Conservation (phyloP, 2,888 invertebrate species). For the Orchesella flavescens region DNA sequence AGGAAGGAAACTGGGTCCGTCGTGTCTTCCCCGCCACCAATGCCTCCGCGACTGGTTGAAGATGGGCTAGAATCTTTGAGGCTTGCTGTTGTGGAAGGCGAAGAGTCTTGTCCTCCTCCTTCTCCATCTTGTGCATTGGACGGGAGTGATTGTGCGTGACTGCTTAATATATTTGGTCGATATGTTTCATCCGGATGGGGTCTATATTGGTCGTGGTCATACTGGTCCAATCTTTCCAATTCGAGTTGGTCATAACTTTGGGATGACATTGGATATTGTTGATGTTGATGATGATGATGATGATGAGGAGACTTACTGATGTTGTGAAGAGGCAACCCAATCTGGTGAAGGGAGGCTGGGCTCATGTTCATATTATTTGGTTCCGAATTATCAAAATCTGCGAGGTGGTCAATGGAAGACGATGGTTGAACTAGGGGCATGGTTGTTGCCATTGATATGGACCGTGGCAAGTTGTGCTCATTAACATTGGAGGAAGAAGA, state of each 20-base stretch:
- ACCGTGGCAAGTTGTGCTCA: slow-evolving; percentile 60
- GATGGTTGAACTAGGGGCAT: slow-evolving; percentile 65
- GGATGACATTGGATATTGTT: neutral
- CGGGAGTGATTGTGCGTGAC: slow-evolving; percentile 62
- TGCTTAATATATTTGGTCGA: slow-evolving; percentile 40
- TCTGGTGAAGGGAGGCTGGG: slow-evolving; percentile 48
- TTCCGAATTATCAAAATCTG: slow-evolving; percentile 40
- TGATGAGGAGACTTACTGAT: slow-evolving; percentile 27
- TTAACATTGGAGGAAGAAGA: slow-evolving; percentile 37
- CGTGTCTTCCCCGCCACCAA: neutral
- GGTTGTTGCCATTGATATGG: slow-evolving; percentile 70
- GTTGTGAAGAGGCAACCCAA: slow-evolving; percentile 45
- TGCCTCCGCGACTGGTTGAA: slow-evolving; percentile 18
- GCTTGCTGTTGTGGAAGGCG: slow-evolving; percentile 45
- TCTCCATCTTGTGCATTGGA: slow-evolving; percentile 28
- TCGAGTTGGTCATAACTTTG: slow-evolving; percentile 70
- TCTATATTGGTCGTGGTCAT: slow-evolving; percentile 15
- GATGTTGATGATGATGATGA: slow-evolving; percentile 22
- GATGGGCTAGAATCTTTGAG: slow-evolving; percentile 41
- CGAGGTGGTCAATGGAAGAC: slow-evolving; percentile 46
- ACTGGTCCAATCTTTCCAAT: slow-evolving; percentile 47
- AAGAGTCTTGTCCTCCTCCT: neutral
- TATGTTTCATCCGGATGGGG: slow-evolving; percentile 31
- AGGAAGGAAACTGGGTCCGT: slow-evolving; percentile 26
- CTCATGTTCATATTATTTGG: slow-evolving; percentile 31